Evolutionary conservation across 2,888 invertebrate genomes (phyloP), one percentile per base, ranked within the genome.

Genomic region (Caenorhabditis sulstoni): DNA sequence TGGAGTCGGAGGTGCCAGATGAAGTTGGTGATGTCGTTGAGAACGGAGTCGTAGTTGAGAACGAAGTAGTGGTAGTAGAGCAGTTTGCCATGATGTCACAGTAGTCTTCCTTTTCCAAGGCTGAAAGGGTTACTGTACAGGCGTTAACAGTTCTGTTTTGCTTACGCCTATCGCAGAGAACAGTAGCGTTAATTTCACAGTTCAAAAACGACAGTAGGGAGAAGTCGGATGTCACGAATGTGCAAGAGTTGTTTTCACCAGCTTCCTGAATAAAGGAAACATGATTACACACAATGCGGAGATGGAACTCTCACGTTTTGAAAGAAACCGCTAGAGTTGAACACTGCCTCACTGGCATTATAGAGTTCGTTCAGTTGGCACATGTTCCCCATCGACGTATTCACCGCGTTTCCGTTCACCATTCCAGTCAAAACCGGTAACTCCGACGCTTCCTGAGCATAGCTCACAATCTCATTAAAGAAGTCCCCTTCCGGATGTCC

Each of bases 101-200:
- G 74, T 85, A 83, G 59, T 86, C 86, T 11, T 67, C 29, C 12
- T 67, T 58, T 59, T 83, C 79, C 75, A 87, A 41, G 14, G 87
- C 87, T 87, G 16, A 67, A 82, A 81, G 5, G 20, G 16, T 22
- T 20, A 18, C 37, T 29, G 1, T n/a, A 16, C 14, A 8, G 20
- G 18, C 50, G 16, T 23, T 37, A 55, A 1, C n/a, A 53, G 23
- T 44, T 37, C 20, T 12, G 50, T 45, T n/a, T n/a, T n/a, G n/a
- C 79, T 58, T 62, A 87, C 87, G 87, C 47, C 78, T 61, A 53
- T 85, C 85, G 74, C 87, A 87, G 11, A 87, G 77, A 11, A 81
- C 82, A 44, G 79, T 76, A 0, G 85, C 71, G 4, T 52, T 57
- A 9, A 68, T 77, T 11, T 62, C 18, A 70, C 87, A 87, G 8